Conservation (phyloP, 2,113 vertebrate genomes). For the Vulpes lagopus region DNA sequence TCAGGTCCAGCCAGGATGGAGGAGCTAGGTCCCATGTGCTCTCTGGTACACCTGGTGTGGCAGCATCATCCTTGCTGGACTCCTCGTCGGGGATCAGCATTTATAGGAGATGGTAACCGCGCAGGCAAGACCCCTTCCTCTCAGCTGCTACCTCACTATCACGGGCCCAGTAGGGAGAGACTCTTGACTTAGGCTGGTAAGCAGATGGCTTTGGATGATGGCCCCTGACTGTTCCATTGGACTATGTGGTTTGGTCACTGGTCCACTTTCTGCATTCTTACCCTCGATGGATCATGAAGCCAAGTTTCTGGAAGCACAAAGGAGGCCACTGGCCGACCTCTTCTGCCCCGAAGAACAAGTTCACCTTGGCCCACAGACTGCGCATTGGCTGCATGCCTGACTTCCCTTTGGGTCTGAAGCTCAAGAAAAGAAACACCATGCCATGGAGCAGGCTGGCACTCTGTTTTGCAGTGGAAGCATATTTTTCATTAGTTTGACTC, state of each 20-base stretch:
- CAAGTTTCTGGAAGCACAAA: background rate
- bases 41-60: background rate
- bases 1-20: no score
- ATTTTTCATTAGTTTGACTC: constrained; percentile 46
- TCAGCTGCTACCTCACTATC: background rate
- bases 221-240: background rate
- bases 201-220: background rate
- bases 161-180: background rate
- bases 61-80: background rate
- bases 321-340: background rate
- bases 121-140: background rate
- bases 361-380: background rate
- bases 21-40: background rate
- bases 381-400: constrained; percentile 30
- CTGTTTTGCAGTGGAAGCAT: constrained; percentile 66
- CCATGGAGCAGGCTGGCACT: constrained; percentile 48
- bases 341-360: background rate
- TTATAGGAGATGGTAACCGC: background rate
- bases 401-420: constrained; percentile 54
- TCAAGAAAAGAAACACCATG: background rate
- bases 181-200: background rate
- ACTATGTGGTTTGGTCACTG: background rate
- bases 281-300: background rate
- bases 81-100: no score
- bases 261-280: background rate